Evolutionary conservation across 2,113 vertebrate species (phyloP).

Genomic region (Engraulis encrasicolus): DNA sequence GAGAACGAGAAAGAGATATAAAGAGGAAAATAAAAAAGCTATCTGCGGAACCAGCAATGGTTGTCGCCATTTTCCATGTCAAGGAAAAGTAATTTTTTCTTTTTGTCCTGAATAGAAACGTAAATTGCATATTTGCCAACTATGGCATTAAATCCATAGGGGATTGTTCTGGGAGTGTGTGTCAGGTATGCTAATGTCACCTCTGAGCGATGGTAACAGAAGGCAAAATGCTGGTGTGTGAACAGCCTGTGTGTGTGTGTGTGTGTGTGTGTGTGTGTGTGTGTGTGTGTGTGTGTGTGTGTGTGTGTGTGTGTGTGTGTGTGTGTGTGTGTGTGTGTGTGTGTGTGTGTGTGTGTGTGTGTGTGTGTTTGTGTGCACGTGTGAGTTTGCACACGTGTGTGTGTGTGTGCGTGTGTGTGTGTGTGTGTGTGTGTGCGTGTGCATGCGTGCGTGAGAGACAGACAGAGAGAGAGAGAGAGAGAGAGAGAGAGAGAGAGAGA

Average conservation of each 20-base stretch:
- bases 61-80: constrained; percentile 7
- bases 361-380: too few species aligned
- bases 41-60: constrained; percentile 36
- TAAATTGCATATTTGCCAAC: constrained; percentile 31
- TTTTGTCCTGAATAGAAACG: constrained; percentile 21
- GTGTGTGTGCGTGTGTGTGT: neutral
- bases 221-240: neutral
- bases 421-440: too few species aligned
- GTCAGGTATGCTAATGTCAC: constrained; percentile 7
- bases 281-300: neutral
- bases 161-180: constrained; percentile 16
- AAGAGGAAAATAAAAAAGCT: neutral
- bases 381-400: too few species aligned
- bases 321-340: neutral
- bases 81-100: constrained; percentile 8
- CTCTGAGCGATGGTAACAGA: neutral
- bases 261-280: neutral
- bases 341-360: neutral
- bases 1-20: neutral
- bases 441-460: too few species aligned
- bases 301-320: neutral
- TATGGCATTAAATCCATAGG: constrained; percentile 13
- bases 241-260: neutral
- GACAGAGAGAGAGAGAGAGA: too few species aligned
- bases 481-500: too few species aligned